phyloP scores from a whole-genome alignment of 2,888 invertebrate species.

The Anoncus sp. region DNA sequence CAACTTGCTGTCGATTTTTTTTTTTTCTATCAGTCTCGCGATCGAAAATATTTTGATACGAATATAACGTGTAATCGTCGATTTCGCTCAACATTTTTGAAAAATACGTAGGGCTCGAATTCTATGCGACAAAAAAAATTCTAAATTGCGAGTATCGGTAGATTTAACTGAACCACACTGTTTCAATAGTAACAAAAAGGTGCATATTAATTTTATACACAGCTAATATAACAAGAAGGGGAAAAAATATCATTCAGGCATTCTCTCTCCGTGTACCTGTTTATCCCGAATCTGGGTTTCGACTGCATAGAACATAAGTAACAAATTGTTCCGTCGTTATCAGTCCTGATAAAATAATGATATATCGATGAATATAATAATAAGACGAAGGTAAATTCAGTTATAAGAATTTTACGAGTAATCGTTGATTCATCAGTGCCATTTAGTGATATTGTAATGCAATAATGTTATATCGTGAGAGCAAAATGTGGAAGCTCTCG shows the following conservation, averaged over 20 bases:
- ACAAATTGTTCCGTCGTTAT: neutral
- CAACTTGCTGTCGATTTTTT: slow-evolving; percentile 13
- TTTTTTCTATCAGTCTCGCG: slow-evolving; percentile 1
- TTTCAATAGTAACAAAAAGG: slow-evolving; percentile 2
- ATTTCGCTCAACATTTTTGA: neutral
- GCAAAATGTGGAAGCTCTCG: neutral
- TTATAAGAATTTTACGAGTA: slow-evolving; percentile 29
- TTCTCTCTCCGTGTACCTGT: slow-evolving; percentile 63
- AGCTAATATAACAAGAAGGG: slow-evolving; percentile 31
- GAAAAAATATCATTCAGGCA: slow-evolving; percentile 48
- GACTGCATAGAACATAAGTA: slow-evolving; percentile 54
- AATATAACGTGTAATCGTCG: neutral
- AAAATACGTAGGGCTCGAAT: slow-evolving; percentile 1
- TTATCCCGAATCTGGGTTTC: slow-evolving; percentile 50
- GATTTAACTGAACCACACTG: too few relatives aligned
- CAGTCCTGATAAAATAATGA: neutral
- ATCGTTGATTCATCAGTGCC: slow-evolving; percentile 40
- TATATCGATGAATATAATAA: slow-evolving; percentile 11
- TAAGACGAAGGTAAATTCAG: neutral
- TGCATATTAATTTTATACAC: slow-evolving; percentile 41
- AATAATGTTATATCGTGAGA: neutral
- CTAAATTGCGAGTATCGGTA: slow-evolving; percentile 6
- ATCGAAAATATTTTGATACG: neutral
- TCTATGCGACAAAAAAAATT: neutral
- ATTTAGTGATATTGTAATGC: slow-evolving; percentile 33